Evolutionary conservation across 2,797 vertebrate genomes (phyloP), one percentile per base, ranked within the genome.

Genomic region (Phrynocephalus forsythii): DNA sequence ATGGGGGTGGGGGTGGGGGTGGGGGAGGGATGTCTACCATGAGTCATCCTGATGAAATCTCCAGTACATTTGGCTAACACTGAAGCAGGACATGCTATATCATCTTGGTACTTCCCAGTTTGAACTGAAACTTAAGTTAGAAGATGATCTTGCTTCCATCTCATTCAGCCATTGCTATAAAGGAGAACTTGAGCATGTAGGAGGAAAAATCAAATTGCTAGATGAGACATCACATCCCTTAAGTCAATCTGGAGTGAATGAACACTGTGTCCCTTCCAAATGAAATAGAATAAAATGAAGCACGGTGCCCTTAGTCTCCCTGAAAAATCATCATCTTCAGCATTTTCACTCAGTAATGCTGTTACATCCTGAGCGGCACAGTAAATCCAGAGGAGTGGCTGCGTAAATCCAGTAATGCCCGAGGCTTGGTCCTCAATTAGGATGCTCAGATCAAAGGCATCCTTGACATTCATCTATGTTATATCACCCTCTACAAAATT

Each of bases 401-500:
- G 88, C 26, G 90, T 90, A 91, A 94, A 94, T 92, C 83, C 87
- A 91, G 88, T 68, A 0, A 33, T 11, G 89, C 83, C 0, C 0
- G 90, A 82, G 86, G 91, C 82, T 79, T 89, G 26, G 79, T 86
- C 82, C 78, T 88, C 88, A 83, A 56, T 87, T 86, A 84, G 88
- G 82, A 88, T 82, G 63, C 0, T 0, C 88, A 91, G 91, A 95
- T 94, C 93, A 95, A 94, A 95, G 92, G 79, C 86, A 9, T 15
- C 79, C 0, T 82, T 83, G 86, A 91, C 86, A 86, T 88, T 83
- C 86, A 52, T 91, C 84, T 92, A 91, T 63, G 24, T 86, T 92
- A 90, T 28, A 76, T 83, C 38, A 83, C 56, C 85, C 88, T 86
- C 90, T 88, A 90, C 92, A 93, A 94, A 94, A 95, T 93, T 91